Conservation (phyloP, 2,113 vertebrate genomes). For the Myrmophylax atrothorax region DNA sequence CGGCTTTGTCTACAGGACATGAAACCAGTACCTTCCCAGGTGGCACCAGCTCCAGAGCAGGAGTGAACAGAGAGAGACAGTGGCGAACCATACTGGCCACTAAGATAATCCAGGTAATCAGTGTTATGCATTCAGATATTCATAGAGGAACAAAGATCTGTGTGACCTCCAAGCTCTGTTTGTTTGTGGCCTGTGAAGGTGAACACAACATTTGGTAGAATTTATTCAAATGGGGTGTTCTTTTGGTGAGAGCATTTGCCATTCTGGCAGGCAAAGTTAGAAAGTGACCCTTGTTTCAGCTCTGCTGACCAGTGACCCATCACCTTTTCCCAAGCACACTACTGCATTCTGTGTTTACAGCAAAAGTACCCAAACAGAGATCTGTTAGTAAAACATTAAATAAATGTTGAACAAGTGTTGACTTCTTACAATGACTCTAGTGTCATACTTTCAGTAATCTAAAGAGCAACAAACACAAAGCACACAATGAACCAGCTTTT, state of each 20-base stretch:
- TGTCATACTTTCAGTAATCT: background rate
- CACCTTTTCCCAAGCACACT: background rate
- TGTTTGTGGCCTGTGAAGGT: background rate
- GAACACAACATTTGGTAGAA: background rate
- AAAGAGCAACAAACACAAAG: background rate
- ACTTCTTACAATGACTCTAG: background rate
- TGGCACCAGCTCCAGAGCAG: background rate
- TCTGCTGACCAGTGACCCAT: background rate
- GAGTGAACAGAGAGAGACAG: accelerated
- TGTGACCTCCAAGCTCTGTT: background rate
- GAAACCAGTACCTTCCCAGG: background rate
- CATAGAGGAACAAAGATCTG: background rate
- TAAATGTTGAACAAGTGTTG: background rate
- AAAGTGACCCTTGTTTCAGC: background rate
- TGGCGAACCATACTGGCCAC: accelerated
- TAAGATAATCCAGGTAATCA: background rate
- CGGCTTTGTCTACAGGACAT: background rate
- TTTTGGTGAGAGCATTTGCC: background rate
- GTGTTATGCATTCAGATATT: background rate
- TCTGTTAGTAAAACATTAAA: background rate
- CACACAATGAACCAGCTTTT: background rate
- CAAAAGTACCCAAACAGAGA: background rate
- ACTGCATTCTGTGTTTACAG: background rate
- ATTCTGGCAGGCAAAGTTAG: background rate
- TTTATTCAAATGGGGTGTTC: background rate